Percentiles rank a stretch among this genome's conserved stretches.
These are phyloP conservation scores for Ictidomys tridecemlineatus DNA, from an alignment of 2,113 vertebrate species.

Conservation along the genomic window DNA sequence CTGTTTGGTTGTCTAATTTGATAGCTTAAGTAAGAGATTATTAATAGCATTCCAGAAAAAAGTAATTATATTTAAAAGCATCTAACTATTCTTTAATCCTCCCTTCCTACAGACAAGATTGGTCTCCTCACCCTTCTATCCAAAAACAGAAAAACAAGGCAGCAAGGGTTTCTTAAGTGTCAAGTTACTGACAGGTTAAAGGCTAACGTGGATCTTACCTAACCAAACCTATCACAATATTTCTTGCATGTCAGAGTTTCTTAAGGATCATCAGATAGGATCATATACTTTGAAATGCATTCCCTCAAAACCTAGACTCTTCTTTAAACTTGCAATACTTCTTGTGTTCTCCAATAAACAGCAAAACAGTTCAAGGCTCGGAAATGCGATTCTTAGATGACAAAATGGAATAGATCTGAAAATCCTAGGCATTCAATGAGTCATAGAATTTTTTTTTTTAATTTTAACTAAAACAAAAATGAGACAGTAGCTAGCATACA, in stretches of 20 bases:
- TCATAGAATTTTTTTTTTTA: constrained; percentile 27
- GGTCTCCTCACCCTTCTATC: background rate
- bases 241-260: background rate
- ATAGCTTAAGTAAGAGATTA: constrained; percentile 21
- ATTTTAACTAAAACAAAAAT: constrained; percentile 52
- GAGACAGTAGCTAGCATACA: background rate
- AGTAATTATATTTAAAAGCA: background rate
- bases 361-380: background rate
- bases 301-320: background rate
- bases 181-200: background rate
- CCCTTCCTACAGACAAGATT: background rate
- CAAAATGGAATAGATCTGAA: constrained; percentile 23
- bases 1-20: constrained; percentile 43
- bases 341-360: background rate
- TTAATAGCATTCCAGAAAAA: background rate
- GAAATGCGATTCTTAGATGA: constrained; percentile 12
- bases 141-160: background rate
- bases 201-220: background rate
- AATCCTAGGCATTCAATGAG: background rate
- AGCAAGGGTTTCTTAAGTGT: background rate
- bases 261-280: background rate
- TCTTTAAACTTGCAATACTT: background rate
- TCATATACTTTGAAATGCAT: background rate
- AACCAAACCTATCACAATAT: background rate
- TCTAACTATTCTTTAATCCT: background rate